Evolutionary conservation across 92 coral and sea anemone genomes (phyloP).

Genomic region (Palythoa caribaeorum): DNA sequence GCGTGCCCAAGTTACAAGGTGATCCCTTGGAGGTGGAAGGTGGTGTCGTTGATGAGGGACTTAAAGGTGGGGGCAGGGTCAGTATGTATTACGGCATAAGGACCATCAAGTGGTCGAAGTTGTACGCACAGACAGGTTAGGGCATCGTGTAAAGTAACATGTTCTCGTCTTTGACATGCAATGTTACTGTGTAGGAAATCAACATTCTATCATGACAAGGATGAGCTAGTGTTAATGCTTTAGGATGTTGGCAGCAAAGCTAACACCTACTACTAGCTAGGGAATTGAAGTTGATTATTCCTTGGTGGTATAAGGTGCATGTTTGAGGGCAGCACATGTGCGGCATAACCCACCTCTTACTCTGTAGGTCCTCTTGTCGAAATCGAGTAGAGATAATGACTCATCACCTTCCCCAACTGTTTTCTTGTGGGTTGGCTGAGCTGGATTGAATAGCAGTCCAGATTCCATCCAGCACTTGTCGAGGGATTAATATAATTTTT

Average conservation of each 20-base stretch:
- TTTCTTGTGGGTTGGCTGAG: conserved; percentile 44
- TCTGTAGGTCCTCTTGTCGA: conserved; percentile 20
- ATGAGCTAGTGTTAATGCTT: conserved; percentile 25
- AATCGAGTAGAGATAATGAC: conserved; percentile 9
- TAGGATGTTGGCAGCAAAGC: conserved; percentile 38
- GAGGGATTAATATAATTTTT: conserved; percentile 51
- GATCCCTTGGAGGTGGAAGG: conserved; percentile 31
- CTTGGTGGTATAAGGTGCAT: conserved; percentile 6
- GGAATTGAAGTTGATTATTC: conserved; percentile 35
- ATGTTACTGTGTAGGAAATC: too few species aligned
- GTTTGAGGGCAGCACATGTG: background rate
- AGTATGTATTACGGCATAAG: conserved; percentile 26
- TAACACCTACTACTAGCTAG: conserved; percentile 23
- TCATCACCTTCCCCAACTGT: conserved; percentile 39
- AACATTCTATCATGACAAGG: conserved; percentile 11
- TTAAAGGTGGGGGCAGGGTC: conserved; percentile 50
- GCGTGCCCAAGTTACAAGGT: conserved; percentile 12
- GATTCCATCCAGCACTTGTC: conserved; percentile 55
- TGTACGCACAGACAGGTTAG: conserved; percentile 21
- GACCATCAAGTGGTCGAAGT: background rate
- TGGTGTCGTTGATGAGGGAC: background rate
- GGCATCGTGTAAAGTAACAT: conserved; percentile 49
- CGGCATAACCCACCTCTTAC: background rate
- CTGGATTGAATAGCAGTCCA: conserved; percentile 41
- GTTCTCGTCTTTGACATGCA: conserved; percentile 34